Base-by-base conservation (phyloP, 2,113 vertebrate species). In the Myiozetetes cayanensis region DNA sequence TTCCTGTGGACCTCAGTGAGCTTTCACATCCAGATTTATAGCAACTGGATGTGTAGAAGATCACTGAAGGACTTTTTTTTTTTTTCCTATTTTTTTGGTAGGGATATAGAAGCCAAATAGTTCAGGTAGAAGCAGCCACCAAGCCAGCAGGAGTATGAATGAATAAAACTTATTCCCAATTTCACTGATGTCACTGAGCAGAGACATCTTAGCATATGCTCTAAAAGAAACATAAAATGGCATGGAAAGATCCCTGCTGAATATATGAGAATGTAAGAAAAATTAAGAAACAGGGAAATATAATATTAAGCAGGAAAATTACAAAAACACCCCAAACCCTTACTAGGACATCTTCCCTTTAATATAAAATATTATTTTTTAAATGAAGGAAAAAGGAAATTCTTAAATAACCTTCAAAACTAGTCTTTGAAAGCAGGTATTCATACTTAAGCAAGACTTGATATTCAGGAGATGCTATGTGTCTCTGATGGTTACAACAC, bases 341-440 rank as follows among this genome's bases (percentile, higher is more conserved):
- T 85, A 92, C 35, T 71, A 63, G 50, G 31, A 94, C 70, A 94
- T 50, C 65, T 91, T 96, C 43, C 79, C 67, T 93, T 97, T 89
- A 96, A 94, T 56, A 82, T 44, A 47, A 41, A 82, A 85, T 71
- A 89, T 9, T 81, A 49, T 74, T 90, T 90, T 94, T 97, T 81
- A 94, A 93, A 89, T 39, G 46, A 95, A 91, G 90, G 44, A 43
- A 28, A 94, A 96, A 89, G 21, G 41, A 87, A 82, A 68, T n/a
- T 88, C 91, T 85, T 52, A 81, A 93, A 65, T 46, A 74, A 78
- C 53, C 53, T 56, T 91, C 90, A 88, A 85, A 93, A 92, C 19
- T 21, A 62, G 24, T 27, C 50, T 89, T 68, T 65, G 67, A 77
- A 95, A 70, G 16, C 50, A 62, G 74, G 31, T 1, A 4, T 83